phyloP scores from a whole-genome alignment of 2,888 invertebrate species.

The Xestia rhomboidea region DNA sequence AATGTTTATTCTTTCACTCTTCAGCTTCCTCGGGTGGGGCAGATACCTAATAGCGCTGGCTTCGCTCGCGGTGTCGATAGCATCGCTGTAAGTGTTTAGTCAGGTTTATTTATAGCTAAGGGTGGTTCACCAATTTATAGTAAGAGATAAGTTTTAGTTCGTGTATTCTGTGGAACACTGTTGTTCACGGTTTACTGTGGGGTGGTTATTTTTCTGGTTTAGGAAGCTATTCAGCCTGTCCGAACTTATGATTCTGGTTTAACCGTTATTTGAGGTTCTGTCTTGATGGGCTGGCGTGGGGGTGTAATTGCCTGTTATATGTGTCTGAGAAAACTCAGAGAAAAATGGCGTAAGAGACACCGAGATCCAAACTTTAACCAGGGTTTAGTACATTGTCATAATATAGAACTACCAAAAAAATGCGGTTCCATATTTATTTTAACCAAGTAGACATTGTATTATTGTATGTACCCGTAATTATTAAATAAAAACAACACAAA shows the following conservation, averaged over 20 bases:
- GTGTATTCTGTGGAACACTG: slow-evolving; percentile 18
- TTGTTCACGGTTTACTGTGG: slow-evolving; percentile 1
- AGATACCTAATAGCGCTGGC: neutral
- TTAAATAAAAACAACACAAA: too few species aligned
- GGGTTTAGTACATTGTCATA: neutral
- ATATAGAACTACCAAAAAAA: neutral
- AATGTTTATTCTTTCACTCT: neutral
- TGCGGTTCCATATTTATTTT: neutral
- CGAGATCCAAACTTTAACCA: too few species aligned
- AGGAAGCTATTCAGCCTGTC: neutral
- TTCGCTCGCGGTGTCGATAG: slow-evolving; percentile 63
- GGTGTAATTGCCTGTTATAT: neutral
- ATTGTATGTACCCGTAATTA: neutral
- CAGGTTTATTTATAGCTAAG: slow-evolving; percentile 70
- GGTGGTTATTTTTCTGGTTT: neutral
- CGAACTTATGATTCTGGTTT: neutral
- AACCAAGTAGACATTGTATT: neutral
- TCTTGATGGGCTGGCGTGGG: neutral
- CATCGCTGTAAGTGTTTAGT: slow-evolving; percentile 75
- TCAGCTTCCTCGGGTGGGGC: neutral
- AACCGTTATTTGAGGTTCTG: neutral
- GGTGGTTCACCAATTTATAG: slow-evolving; percentile 69
- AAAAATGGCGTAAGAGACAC: too few species aligned
- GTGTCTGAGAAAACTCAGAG: neutral
- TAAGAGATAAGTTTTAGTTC: slow-evolving; percentile 69